These are phyloP conservation scores for Buathra laborator DNA, from an alignment of 2,888 invertebrate genomes.

Conservation along the genomic window DNA sequence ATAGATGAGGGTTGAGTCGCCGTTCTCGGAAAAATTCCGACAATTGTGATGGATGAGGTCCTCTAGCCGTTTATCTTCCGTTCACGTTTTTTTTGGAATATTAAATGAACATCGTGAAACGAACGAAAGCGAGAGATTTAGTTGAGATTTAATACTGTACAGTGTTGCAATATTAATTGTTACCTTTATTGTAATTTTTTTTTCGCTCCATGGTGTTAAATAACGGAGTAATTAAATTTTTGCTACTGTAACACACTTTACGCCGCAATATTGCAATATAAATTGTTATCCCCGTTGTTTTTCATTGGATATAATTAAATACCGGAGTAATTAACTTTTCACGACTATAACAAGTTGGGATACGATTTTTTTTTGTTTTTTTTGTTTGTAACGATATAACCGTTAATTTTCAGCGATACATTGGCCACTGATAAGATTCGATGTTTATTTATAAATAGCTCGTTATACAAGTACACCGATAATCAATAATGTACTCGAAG, in stretches of 20 bases:
- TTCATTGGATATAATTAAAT: too few relatives aligned
- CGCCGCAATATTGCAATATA: too few relatives aligned
- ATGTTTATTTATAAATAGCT: constrained; percentile 1
- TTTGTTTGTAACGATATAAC: background rate
- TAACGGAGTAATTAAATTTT: too few relatives aligned
- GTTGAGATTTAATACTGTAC: too few relatives aligned
- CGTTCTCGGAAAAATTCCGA: constrained; percentile 18
- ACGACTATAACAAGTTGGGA: background rate
- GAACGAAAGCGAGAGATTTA: background rate
- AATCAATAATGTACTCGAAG: constrained; percentile 60
- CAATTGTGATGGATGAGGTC: constrained; percentile 56
- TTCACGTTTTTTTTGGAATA: constrained; percentile 26
- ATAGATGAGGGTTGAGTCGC: constrained; percentile 40
- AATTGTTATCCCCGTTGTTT: too few relatives aligned
- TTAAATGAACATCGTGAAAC: background rate
- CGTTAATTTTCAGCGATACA: constrained; percentile 10
- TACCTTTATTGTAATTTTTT: too few relatives aligned
- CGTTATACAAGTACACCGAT: constrained; percentile 25
- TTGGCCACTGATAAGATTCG: background rate
- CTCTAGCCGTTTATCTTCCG: background rate
- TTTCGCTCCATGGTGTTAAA: too few relatives aligned
- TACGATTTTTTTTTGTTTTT: background rate
- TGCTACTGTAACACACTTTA: too few relatives aligned
- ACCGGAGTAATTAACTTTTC: too few relatives aligned
- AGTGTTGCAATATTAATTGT: too few relatives aligned